phyloP scores from a whole-genome alignment of 1,140 invertebrate species.

The Pachyrhynchus sulphureomaculatus region DNA sequence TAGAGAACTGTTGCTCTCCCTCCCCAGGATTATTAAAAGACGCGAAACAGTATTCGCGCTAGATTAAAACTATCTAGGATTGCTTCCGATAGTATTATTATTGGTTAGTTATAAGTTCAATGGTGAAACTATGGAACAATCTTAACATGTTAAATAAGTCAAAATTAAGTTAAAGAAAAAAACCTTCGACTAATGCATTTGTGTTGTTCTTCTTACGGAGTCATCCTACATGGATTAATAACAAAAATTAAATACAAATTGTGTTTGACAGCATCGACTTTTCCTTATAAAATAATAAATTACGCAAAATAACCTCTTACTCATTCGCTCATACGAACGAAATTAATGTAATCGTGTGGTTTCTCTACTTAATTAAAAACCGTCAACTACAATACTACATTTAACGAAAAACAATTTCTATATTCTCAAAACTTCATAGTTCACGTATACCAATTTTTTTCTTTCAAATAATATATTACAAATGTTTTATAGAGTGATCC shows the following conservation, averaged over 20 bases:
- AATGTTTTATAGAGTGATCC: neutral
- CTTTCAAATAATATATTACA: slow-evolving; percentile 43
- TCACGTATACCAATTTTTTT: slow-evolving; percentile 49
- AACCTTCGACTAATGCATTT: too few species aligned
- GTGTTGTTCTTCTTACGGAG: too few species aligned
- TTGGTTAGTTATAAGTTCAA: too few species aligned
- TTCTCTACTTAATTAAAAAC: slow-evolving; percentile 18
- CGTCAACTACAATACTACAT: slow-evolving; percentile 23
- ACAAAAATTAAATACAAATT: neutral
- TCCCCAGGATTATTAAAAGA: too few species aligned
- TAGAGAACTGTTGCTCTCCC: too few species aligned
- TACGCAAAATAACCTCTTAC: neutral
- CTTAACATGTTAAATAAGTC: too few species aligned
- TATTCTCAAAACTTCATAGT: slow-evolving; percentile 50
- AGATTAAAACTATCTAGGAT: too few species aligned
- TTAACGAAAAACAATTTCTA: slow-evolving; percentile 48
- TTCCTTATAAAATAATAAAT: slow-evolving; percentile 9
- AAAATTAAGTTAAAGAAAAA: too few species aligned
- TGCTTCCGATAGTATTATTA: too few species aligned
- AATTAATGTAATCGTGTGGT: slow-evolving; percentile 1
- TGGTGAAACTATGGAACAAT: too few species aligned
- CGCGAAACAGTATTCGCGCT: too few species aligned
- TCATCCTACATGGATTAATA: too few species aligned
- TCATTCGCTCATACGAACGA: neutral
- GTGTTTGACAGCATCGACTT: slow-evolving; percentile 6